These are phyloP conservation scores for Ophion ventricosus DNA, from an alignment of 2,888 invertebrate genomes.

Conservation along the genomic window DNA sequence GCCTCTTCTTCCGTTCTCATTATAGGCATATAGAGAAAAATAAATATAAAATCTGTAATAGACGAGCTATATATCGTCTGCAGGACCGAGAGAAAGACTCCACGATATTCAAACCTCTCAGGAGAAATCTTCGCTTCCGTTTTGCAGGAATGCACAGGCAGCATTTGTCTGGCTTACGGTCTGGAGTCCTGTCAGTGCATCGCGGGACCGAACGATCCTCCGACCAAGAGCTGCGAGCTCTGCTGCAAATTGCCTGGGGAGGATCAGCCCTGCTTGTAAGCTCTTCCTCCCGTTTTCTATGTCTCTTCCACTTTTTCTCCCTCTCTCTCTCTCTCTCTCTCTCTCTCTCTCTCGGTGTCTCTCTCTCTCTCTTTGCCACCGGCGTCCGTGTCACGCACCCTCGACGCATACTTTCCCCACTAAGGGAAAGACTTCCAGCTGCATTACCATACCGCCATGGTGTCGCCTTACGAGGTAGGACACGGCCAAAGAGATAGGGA, in stretches of 20 bases:
- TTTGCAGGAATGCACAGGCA: conserved; percentile 95
- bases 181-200: conserved; percentile 98
- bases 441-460: conserved; percentile 57
- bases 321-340: conserved; percentile 3
- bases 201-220: conserved; percentile 90
- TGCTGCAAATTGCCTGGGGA: conserved; percentile 95
- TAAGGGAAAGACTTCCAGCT: conserved; percentile 38
- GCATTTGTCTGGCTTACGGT: conserved; percentile 98
- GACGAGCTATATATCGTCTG: conserved; percentile 20
- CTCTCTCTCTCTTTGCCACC: conserved; percentile 20
- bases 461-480: conserved; percentile 28
- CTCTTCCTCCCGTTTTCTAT: conserved; percentile 58
- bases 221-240: conserved; percentile 95
- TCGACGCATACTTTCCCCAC: conserved; percentile 46
- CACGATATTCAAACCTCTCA: conserved; percentile 65
- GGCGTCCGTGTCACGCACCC: conserved; percentile 45
- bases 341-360: no score
- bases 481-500: not conserved
- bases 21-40: conserved; percentile 42
- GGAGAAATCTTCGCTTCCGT: conserved; percentile 65
- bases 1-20: conserved; percentile 15
- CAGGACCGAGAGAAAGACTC: conserved; percentile 28
- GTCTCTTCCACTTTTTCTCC: not conserved
- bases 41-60: conserved; percentile 54
- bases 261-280: conserved; percentile 90